These are phyloP conservation scores for Tenodera sinensis DNA, from an alignment of 2,888 invertebrate genomes.

Conservation along the genomic window DNA sequence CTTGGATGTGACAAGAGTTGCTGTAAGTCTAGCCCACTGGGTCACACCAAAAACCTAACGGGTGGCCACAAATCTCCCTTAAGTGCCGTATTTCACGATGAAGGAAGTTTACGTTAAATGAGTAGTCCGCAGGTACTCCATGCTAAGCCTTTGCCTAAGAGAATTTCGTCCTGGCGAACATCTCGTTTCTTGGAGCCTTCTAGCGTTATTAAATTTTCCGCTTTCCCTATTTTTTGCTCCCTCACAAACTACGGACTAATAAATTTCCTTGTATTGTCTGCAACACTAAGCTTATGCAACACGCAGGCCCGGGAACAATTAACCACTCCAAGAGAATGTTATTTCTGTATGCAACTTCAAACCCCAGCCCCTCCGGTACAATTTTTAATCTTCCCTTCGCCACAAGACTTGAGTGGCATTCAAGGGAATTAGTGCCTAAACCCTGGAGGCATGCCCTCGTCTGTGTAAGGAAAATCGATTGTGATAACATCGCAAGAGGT, in stretches of 20 bases:
- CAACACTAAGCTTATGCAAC: neutral
- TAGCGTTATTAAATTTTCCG: neutral
- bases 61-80: neutral
- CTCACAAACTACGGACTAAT: neutral
- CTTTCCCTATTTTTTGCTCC: neutral
- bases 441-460: neutral
- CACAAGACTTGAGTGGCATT: neutral
- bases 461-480: neutral
- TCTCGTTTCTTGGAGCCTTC: neutral
- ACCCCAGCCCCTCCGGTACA: neutral
- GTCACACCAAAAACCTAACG: neutral
- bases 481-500: neutral
- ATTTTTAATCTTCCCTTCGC: neutral
- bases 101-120: neutral
- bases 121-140: neutral
- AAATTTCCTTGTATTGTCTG: neutral
- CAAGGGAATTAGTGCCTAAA: neutral
- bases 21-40: too few species aligned
- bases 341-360: neutral
- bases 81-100: neutral
- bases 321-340: neutral
- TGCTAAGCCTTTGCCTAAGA: neutral
- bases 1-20: too few species aligned
- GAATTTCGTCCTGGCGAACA: neutral
- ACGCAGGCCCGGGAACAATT: neutral